A percentile compares a stretch with the other conserved stretches of the same genome.
Evolutionary conservation across 2,113 vertebrate species (phyloP).

Genomic region (Antechinus stuartii): DNA sequence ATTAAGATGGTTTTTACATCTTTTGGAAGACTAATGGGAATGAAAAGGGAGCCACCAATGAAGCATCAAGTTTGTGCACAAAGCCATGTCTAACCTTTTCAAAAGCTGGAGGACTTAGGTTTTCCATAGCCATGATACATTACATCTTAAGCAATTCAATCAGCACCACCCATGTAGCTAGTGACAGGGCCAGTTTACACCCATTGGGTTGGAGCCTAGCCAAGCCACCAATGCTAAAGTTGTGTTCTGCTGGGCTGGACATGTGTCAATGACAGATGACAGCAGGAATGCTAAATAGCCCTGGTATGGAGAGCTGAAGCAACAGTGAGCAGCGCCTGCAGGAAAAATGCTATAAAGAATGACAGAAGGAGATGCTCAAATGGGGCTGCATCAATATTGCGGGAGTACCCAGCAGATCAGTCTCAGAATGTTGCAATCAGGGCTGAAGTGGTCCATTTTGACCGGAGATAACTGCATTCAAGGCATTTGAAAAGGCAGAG

Average conservation of each 20-base stretch:
- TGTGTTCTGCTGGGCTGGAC: slow-evolving; percentile 39
- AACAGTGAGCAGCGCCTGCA: background rate
- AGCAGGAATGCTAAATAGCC: slow-evolving; percentile 29
- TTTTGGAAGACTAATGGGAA: background rate
- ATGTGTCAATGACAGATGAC: slow-evolving; percentile 4
- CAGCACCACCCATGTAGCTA: slow-evolving; percentile 28
- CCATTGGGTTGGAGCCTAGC: slow-evolving; percentile 43
- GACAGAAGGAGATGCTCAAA: background rate
- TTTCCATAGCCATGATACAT: background rate
- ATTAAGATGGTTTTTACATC: background rate
- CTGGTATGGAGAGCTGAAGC: background rate
- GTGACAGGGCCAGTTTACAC: slow-evolving; percentile 31
- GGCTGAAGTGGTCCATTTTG: slow-evolving; percentile 30
- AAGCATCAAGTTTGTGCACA: background rate
- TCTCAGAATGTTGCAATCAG: background rate
- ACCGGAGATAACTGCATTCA: background rate
- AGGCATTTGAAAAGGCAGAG: slow-evolving; percentile 4
- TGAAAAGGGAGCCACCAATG: background rate
- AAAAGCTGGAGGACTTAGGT: background rate
- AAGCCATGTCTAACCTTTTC: background rate
- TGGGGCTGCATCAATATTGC: background rate
- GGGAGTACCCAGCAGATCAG: background rate
- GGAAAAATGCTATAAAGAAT: slow-evolving; percentile 10
- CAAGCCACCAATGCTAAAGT: slow-evolving; percentile 29
- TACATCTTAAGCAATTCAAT: slow-evolving; percentile 57